phyloP scores from a whole-genome alignment of 2,888 invertebrate species.

The Rhodophaea formosa region DNA sequence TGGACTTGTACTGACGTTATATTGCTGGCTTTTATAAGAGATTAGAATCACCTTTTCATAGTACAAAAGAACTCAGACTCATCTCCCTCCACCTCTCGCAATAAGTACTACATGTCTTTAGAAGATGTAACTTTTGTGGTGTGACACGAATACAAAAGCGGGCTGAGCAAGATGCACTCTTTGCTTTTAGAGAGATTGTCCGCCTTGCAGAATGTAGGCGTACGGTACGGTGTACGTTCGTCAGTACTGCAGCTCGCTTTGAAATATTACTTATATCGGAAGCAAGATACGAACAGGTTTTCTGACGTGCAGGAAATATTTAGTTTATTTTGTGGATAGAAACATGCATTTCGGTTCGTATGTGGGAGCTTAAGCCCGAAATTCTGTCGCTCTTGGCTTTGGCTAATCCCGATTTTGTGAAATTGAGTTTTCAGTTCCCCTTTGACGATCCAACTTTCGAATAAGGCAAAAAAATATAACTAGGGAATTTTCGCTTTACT shows the following conservation, averaged over 20 bases:
- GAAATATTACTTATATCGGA: conserved; percentile 15
- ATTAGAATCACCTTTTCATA: conserved; percentile 3
- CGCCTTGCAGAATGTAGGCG: conserved; percentile 27
- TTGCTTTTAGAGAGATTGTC: conserved; percentile 62
- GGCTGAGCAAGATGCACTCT: conserved; percentile 45
- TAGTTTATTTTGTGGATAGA: neutral
- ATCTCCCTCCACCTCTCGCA: neutral
- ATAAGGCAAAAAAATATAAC: too few relatives aligned
- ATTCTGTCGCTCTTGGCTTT: neutral
- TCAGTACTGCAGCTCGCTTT: conserved; percentile 8
- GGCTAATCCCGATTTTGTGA: neutral
- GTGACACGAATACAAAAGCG: conserved; percentile 40
- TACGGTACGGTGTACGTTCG: neutral
- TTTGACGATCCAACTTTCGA: too few relatives aligned
- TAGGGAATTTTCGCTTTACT: too few relatives aligned
- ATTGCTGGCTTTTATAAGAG: conserved; percentile 17
- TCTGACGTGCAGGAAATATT: neutral
- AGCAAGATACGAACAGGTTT: conserved; percentile 1
- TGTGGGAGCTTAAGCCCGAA: neutral
- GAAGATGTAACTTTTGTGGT: conserved; percentile 53
- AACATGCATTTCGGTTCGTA: neutral
- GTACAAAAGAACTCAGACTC: conserved; percentile 4
- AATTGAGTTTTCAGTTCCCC: neutral
- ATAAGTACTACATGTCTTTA: conserved; percentile 39
- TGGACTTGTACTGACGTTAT: neutral